A percentile compares a stretch with the other conserved stretches of the same genome.
Evolutionary conservation across 2,113 vertebrate genomes (phyloP).

Genomic region (Rattus norvegicus): GRCr8 NC_086020.1:208339501-208340000

Average conservation of each 20-base stretch:
- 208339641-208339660: not conserved
- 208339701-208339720: not conserved
- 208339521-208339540: constrained; percentile 5
- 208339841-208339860: constrained; percentile 97
- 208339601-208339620: not conserved
- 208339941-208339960: constrained; percentile 96
- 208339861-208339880: constrained; percentile 98
- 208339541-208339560: not conserved
- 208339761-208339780: not conserved
- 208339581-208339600: not conserved
- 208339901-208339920: constrained; percentile 98
- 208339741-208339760: not conserved
- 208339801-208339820: constrained; percentile 79
- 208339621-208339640: not conserved
- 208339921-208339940: constrained; percentile 98
- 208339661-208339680: not conserved
- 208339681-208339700: not conserved
- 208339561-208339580: not conserved
- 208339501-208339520: not conserved
- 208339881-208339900: constrained; percentile 96
- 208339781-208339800: constrained; percentile 77
- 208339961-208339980: constrained; percentile 86
- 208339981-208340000: constrained; percentile 70
- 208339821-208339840: constrained; percentile 95
- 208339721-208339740: not conserved